Evolutionary conservation across 2,888 invertebrate genomes (phyloP).

Genomic region (Rhogogaster chlorosoma): DNA sequence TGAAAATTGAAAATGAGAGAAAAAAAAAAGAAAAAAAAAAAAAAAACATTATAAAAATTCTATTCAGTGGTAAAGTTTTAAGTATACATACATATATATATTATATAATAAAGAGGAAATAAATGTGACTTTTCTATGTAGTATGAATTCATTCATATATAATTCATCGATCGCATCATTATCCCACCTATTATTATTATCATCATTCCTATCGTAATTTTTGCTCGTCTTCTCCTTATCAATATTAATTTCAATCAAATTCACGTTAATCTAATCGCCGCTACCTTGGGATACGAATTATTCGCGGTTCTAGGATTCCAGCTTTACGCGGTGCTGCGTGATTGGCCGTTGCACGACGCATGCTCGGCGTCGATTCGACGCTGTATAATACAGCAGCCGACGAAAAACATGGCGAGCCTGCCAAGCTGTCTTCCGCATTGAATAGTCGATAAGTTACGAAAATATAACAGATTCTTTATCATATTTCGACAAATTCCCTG

Average conservation of each 20-base stretch:
- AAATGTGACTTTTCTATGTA: slow-evolving; percentile 64
- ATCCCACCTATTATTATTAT: not conserved
- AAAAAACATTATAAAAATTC: slow-evolving; percentile 63
- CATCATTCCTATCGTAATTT: not conserved
- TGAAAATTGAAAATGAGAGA: not conserved
- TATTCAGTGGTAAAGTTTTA: slow-evolving; percentile 69
- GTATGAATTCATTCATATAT: slow-evolving; percentile 56
- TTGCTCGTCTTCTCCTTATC: not conserved
- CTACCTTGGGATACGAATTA: not conserved
- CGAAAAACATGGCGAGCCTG: slow-evolving; percentile 31
- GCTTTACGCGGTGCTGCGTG: slow-evolving; percentile 55
- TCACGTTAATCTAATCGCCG: not conserved
- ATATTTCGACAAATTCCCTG: not conserved
- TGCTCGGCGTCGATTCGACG: slow-evolving; percentile 49
- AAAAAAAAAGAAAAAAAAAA: not conserved
- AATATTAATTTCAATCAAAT: not conserved
- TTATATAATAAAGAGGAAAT: slow-evolving; percentile 68
- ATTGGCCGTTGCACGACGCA: slow-evolving; percentile 55
- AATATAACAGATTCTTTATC: not conserved
- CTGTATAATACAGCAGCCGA: slow-evolving; percentile 40
- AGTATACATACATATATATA: slow-evolving; percentile 62
- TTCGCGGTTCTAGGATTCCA: not conserved
- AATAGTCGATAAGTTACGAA: slow-evolving; percentile 16
- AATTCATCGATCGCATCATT: slow-evolving; percentile 1
- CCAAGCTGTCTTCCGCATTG: slow-evolving; percentile 40